Evolutionary conservation across 2,113 vertebrate species (phyloP), one percentile per base, ranked within the genome.

Genomic region (Oreochromis spilurus): DNA sequence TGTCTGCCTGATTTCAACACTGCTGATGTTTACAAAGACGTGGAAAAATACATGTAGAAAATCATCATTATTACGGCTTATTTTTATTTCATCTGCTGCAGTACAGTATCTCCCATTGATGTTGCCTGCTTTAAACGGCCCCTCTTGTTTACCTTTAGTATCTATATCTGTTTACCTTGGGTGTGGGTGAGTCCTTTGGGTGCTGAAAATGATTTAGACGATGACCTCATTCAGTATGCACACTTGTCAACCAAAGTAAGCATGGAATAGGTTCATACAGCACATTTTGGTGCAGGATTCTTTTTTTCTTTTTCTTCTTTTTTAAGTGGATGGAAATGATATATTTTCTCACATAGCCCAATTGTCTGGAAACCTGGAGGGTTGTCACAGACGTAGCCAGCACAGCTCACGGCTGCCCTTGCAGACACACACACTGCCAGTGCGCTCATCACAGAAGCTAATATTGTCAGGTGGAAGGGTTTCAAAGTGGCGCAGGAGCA

Each of bases 91-190:
- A 84, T 93, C 77, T 31, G 70, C 89, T 67, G 31, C 55, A 86
- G 79, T 19, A 82, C 85, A 83, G 86, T 78, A 58, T 91, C 78
- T 72, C 81, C 88, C 87, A 89, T 88, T 93, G 92, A 92, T 91
- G 86, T 89, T 60, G 89, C 82, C 86, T 79, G 34, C 78, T 79
- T 92, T 52, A 65, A 89, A 84, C 88, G 54, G 57, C 78, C 77
- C 77, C 80, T 72, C 79, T 79, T 95, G 90, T 96, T 93, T 94
- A 91, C 85, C 62, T 92, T 91, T 82, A 77, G 93, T 92, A 96
- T 95, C 94, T 90, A 89, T 95, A 92, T 94, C 92, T 94, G 88
- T 96, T 96, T 94, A 90, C 85, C 80, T 94, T 94, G 93, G 93
- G 91, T 36, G 93, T 91, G 90, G 90, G 70, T 3, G 89, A 92